Evolutionary conservation across 2,888 invertebrate species (phyloP).

Genomic region (Meandrusa payeni): DNA sequence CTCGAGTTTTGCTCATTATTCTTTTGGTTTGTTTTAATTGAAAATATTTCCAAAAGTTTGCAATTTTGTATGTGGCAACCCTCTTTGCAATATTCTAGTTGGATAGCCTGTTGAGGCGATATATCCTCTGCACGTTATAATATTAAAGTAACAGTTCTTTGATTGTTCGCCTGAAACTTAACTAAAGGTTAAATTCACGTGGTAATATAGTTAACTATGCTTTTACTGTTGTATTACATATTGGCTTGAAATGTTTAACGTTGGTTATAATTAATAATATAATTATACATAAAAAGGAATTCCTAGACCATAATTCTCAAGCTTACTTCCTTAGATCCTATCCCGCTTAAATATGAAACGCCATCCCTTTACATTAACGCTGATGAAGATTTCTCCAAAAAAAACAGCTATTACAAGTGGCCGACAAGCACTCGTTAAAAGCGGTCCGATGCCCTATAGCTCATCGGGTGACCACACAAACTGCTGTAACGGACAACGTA

Average conservation of each 20-base stretch:
- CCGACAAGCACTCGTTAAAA: slow-evolving; percentile 35
- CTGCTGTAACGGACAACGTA: slow-evolving; percentile 50
- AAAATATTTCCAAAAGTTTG: too few relatives aligned
- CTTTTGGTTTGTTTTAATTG: too few relatives aligned
- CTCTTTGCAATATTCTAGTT: slow-evolving; percentile 15
- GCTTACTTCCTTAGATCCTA: too few relatives aligned
- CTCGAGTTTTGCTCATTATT: too few relatives aligned
- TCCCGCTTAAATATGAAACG: neutral
- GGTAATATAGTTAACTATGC: neutral
- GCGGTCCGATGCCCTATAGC: slow-evolving; percentile 35
- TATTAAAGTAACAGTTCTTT: slow-evolving; percentile 29
- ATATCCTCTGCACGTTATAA: slow-evolving; percentile 30
- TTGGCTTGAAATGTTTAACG: too few relatives aligned
- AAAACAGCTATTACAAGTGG: slow-evolving; percentile 31
- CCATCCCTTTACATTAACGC: neutral
- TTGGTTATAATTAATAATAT: too few relatives aligned
- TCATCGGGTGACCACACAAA: slow-evolving; percentile 49
- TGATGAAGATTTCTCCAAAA: slow-evolving; percentile 11
- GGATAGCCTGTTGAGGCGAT: slow-evolving; percentile 24
- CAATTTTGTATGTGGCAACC: slow-evolving; percentile 10
- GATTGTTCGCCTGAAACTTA: slow-evolving; percentile 24
- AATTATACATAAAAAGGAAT: too few relatives aligned
- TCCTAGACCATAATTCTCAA: too few relatives aligned
- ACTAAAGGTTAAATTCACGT: slow-evolving; percentile 7
- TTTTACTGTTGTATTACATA: too few relatives aligned